Conservation (phyloP, 2,113 vertebrate species). For the Gallinago media region DNA sequence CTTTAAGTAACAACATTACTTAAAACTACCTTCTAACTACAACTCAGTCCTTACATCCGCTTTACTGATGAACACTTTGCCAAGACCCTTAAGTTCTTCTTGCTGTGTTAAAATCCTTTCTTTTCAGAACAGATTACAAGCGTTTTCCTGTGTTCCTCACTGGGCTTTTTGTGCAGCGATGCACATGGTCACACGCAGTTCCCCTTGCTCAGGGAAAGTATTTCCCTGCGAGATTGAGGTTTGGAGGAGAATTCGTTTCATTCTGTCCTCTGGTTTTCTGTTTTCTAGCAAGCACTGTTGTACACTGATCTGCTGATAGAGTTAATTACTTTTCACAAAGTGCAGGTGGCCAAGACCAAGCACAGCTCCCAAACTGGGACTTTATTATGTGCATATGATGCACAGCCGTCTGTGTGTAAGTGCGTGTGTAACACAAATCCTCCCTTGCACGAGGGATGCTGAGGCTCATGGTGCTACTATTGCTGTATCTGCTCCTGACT, state of each 20-base stretch:
- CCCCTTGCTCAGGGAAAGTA: not conserved
- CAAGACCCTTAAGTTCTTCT: not conserved
- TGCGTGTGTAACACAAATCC: not conserved
- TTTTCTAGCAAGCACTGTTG: not conserved
- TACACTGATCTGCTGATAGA: not conserved
- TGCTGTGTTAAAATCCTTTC: not conserved
- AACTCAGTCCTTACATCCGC: not conserved
- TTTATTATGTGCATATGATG: not conserved
- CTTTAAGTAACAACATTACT: not conserved
- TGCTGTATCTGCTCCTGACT: not conserved
- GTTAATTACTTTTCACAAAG: not conserved
- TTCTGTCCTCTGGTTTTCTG: not conserved
- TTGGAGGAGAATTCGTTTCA: not conserved
- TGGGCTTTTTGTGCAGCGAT: not conserved
- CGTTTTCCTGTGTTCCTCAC: not conserved
- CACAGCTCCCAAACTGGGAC: not conserved
- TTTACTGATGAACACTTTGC: not conserved
- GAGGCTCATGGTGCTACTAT: not conserved
- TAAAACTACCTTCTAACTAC: not conserved
- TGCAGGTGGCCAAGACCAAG: not conserved
- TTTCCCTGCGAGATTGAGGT: not conserved
- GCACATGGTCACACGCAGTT: not conserved
- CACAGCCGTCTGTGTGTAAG: not conserved
- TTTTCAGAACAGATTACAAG: not conserved
- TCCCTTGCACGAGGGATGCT: fast-evolving